These are phyloP conservation scores for Loxodonta africana DNA, from an alignment of 2,113 vertebrate genomes.

Conservation along the genomic window DNA sequence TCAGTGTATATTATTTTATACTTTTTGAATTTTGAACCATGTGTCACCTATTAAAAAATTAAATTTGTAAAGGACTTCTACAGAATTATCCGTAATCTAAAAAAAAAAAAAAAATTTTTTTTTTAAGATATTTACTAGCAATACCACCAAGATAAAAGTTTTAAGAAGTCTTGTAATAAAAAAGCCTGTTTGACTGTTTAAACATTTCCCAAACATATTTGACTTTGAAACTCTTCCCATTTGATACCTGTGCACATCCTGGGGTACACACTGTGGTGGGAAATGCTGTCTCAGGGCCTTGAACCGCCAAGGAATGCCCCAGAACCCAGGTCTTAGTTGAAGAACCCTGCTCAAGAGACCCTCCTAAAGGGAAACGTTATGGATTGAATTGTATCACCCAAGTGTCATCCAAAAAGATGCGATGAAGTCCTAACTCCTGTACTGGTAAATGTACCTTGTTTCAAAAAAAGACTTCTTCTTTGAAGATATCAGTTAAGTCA, in stretches of 20 bases:
- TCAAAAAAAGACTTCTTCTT: too few relatives aligned
- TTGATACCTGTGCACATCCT: not conserved
- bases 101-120: too few relatives aligned
- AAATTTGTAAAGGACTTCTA: not conserved
- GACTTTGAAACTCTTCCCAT: not conserved
- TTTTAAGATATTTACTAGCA: not conserved
- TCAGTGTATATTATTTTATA: not conserved
- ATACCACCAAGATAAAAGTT: not conserved
- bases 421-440: too few relatives aligned
- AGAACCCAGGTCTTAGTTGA: not conserved
- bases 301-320: not conserved
- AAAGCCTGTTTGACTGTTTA: not conserved
- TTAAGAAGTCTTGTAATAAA: not conserved
- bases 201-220: not conserved
- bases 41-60: conserved; percentile 8
- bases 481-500: too few relatives aligned
- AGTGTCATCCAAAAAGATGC: too few relatives aligned
- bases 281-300: not conserved
- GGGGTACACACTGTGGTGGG: accelerated
- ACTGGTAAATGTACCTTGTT: too few relatives aligned
- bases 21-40: conserved; percentile 35
- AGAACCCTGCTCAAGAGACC: not conserved
- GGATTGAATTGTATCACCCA: too few relatives aligned
- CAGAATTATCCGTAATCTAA: not conserved
- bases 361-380: not conserved